Evolutionary conservation across 2,113 vertebrate species (phyloP).

Genomic region (Rhegmatorhina hoffmannsi): DNA sequence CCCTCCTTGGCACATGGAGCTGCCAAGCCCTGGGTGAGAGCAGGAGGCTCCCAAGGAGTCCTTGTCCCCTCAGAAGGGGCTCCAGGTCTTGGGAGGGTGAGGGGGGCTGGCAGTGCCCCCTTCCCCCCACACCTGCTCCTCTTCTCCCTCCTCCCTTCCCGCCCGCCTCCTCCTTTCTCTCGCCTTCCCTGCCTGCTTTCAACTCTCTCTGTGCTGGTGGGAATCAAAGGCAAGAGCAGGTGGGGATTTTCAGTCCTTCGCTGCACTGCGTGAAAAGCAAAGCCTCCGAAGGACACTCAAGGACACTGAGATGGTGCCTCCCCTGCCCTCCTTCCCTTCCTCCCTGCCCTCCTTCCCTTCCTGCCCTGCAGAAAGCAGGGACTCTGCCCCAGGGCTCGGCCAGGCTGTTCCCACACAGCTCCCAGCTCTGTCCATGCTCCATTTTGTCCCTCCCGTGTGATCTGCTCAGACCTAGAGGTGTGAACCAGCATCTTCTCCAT

Average conservation of each 20-base stretch:
- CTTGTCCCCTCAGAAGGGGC: too few species aligned
- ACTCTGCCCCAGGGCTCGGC: neutral
- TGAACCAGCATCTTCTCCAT: neutral
- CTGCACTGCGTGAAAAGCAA: conserved; percentile 2
- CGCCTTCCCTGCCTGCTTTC: neutral
- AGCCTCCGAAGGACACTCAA: conserved; percentile 55
- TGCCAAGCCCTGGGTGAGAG: fast-evolving
- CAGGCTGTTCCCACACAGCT: neutral
- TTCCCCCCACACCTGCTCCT: fast-evolving
- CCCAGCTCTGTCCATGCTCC: neutral
- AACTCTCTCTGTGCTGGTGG: neutral
- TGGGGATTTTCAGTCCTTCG: conserved; percentile 21
- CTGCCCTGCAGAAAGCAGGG: neutral
- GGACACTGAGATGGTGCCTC: neutral
- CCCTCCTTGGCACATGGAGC: fast-evolving
- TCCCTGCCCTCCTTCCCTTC: neutral
- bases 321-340: neutral
- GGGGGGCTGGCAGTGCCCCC: neutral
- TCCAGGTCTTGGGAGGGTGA: neutral
- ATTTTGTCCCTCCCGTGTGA: fast-evolving
- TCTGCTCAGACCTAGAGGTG: neutral
- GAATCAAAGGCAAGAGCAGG: conserved; percentile 15
- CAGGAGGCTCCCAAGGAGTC: neutral
- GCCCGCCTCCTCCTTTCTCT: neutral
- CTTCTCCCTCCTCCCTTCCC: neutral